These are phyloP conservation scores for Phyllotreta cruciferae DNA, from an alignment of 2,888 invertebrate species.

Conservation along the genomic window DNA sequence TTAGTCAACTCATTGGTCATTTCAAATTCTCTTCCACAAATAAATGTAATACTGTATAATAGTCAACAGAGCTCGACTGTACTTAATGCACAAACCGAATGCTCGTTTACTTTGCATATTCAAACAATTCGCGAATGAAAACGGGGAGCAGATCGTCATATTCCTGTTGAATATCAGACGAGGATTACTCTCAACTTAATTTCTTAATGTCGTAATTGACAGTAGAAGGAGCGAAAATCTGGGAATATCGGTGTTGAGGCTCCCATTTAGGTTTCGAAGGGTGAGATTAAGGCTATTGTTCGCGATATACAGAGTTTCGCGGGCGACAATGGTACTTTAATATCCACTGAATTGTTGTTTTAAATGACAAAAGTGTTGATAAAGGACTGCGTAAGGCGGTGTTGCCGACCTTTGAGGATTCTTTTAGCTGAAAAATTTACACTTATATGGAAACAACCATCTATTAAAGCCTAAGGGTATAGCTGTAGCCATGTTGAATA, in stretches of 20 bases:
- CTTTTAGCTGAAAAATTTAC: not conserved
- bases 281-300: conserved; percentile 8
- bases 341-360: conserved; percentile 5
- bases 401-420: not conserved
- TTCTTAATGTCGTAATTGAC: conserved; percentile 10
- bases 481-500: too few species aligned
- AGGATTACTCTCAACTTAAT: not conserved
- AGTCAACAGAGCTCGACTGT: too few species aligned
- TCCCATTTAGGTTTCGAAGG: conserved; percentile 6
- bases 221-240: not conserved
- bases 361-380: conserved; percentile 5
- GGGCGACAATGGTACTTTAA: not conserved
- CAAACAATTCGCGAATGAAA: conserved; percentile 21
- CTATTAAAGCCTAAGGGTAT: too few species aligned
- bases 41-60: not conserved
- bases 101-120: conserved; percentile 19
- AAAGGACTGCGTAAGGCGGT: not conserved
- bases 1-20: too few species aligned
- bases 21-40: too few species aligned
- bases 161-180: conserved; percentile 1
- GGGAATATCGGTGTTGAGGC: not conserved
- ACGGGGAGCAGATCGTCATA: conserved; percentile 5
- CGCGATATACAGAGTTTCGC: not conserved
- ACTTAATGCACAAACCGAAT: conserved; percentile 1
- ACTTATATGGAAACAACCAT: too few species aligned